Percentiles rank a stretch among this genome's conserved stretches.
These are phyloP conservation scores for Bos javanicus DNA, from an alignment of 2,113 vertebrate genomes.

Conservation along the genomic window DNA sequence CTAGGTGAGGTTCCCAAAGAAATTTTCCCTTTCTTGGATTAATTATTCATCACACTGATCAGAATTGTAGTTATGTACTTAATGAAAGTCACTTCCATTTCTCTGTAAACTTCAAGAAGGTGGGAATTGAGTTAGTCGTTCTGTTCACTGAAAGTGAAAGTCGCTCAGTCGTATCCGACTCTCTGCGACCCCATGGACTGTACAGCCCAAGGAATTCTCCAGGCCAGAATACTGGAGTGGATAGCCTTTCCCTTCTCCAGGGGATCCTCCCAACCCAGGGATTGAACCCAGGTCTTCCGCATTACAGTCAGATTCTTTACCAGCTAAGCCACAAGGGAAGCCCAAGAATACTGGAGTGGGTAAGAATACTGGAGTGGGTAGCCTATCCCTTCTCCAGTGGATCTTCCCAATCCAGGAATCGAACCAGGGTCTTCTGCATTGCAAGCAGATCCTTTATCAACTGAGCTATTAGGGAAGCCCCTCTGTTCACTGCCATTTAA, in stretches of 20 bases:
- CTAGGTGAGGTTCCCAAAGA: not conserved
- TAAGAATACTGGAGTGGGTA: not conserved
- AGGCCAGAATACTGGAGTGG: not conserved
- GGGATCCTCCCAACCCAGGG: not conserved
- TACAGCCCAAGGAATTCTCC: not conserved
- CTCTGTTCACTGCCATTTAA: not conserved
- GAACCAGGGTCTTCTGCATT: not conserved
- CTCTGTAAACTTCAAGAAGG: not conserved
- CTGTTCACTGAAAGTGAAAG: not conserved
- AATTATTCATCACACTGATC: not conserved
- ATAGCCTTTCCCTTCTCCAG: not conserved
- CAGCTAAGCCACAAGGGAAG: not conserved
- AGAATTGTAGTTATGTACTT: not conserved
- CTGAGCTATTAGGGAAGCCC: not conserved
- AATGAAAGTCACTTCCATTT: not conserved
- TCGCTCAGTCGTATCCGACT: accelerated
- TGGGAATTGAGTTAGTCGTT: not conserved
- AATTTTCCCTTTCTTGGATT: not conserved
- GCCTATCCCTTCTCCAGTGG: not conserved
- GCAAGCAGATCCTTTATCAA: not conserved
- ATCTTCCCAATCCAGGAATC: not conserved
- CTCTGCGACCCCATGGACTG: not conserved
- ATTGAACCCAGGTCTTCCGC: not conserved
- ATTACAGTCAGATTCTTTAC: not conserved
- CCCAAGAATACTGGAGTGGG: not conserved